A percentile compares a stretch with the other conserved stretches of the same genome.
phyloP scores from a whole-genome alignment of 2,888 invertebrate species.

The Lasioglossum oenotherae region DNA sequence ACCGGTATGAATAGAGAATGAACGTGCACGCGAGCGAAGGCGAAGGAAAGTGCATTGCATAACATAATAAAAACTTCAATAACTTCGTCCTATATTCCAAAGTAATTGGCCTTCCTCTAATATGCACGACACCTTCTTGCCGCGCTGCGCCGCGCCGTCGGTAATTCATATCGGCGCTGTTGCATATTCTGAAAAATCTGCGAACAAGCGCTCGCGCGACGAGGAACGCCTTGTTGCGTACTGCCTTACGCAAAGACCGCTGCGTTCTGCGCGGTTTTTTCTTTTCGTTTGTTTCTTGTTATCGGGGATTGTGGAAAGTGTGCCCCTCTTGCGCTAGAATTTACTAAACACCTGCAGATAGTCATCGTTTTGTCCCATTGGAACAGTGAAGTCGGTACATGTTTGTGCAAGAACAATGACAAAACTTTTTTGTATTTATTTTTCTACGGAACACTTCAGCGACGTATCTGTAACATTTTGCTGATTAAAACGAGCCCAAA shows the following conservation, averaged over 20 bases:
- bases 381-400: not conserved
- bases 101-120: slow-evolving; percentile 66
- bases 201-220: not conserved
- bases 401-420: not conserved
- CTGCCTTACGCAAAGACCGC: slow-evolving; percentile 30
- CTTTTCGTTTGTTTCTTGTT: not conserved
- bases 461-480: not conserved
- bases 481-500: not conserved
- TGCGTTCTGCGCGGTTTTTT: not conserved
- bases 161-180: slow-evolving; percentile 52
- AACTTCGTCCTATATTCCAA: slow-evolving; percentile 63
- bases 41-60: slow-evolving; percentile 59
- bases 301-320: not conserved
- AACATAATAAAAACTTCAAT: slow-evolving; percentile 65
- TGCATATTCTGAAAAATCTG: slow-evolving; percentile 49
- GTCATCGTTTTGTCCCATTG: not conserved
- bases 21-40: slow-evolving; percentile 36
- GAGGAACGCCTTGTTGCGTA: slow-evolving; percentile 27
- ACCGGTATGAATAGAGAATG: slow-evolving; percentile 38
- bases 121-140: slow-evolving; percentile 60
- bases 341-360: not conserved
- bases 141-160: slow-evolving; percentile 9
- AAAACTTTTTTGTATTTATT: not conserved
- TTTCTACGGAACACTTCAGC: not conserved
- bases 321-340: not conserved